Percentiles rank a stretch among this genome's conserved stretches.
These are phyloP conservation scores for Pseudomyrmex sp. DNA, from an alignment of 1,140 invertebrate species.

Conservation along the genomic window DNA sequence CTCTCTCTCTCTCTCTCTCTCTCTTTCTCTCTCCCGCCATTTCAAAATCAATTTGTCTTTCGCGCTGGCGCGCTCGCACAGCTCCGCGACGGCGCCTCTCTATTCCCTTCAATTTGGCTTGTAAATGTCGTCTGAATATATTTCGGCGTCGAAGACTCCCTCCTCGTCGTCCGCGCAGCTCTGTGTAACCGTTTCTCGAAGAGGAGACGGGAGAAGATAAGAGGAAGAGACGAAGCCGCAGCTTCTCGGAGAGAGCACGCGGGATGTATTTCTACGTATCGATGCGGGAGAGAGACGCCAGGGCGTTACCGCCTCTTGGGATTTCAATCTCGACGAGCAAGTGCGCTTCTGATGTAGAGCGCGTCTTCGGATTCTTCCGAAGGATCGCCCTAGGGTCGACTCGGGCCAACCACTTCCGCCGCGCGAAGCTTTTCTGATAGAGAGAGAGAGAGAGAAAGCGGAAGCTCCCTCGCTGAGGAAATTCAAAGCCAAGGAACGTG, in stretches of 20 bases:
- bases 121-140: constrained; percentile 83
- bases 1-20: constrained; percentile 22
- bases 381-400: constrained; percentile 53
- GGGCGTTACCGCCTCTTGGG: constrained; percentile 47
- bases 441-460: background rate
- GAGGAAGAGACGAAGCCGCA: constrained; percentile 13
- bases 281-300: constrained; percentile 36
- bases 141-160: constrained; percentile 58
- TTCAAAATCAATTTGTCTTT: constrained; percentile 83
- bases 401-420: constrained; percentile 58
- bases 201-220: background rate
- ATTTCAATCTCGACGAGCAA: constrained; percentile 64
- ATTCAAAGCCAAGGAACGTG: constrained; percentile 27
- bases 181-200: constrained; percentile 59
- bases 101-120: constrained; percentile 83
- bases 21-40: constrained; percentile 72
- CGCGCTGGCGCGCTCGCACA: constrained; percentile 69
- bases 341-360: constrained; percentile 42
- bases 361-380: constrained; percentile 58
- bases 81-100: constrained; percentile 67
- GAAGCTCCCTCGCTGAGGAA: constrained; percentile 20
- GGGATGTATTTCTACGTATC: constrained; percentile 62
- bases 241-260: constrained; percentile 25
- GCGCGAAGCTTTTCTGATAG: constrained; percentile 29
- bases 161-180: constrained; percentile 22